These are phyloP conservation scores for Nicator chloris DNA, from an alignment of 2,113 vertebrate species.

Conservation along the genomic window DNA sequence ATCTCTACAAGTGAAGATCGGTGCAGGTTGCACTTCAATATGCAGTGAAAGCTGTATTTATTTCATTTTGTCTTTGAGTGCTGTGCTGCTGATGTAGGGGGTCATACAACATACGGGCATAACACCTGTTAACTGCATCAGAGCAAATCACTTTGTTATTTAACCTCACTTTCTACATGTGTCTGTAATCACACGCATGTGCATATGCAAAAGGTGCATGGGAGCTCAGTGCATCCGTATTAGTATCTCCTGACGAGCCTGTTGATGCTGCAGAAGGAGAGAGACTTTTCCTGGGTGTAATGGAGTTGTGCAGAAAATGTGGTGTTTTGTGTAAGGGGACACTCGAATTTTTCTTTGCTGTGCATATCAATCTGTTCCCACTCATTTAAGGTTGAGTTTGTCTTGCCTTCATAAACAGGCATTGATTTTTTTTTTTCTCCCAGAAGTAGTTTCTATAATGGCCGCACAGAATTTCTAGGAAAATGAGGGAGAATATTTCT, in stretches of 20 bases:
- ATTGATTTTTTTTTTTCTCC: neutral
- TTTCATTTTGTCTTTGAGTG: neutral
- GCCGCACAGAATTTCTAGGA: neutral
- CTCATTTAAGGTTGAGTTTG: neutral
- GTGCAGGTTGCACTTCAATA: neutral
- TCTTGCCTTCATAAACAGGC: neutral
- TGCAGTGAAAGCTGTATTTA: neutral
- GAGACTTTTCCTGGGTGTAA: neutral
- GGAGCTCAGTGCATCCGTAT: neutral
- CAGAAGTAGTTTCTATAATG: neutral
- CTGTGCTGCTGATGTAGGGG: neutral
- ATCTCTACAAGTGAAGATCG: neutral
- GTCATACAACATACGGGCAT: neutral
- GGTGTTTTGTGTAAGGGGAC: neutral
- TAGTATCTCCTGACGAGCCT: neutral
- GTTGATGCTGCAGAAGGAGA: neutral
- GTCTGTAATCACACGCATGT: neutral
- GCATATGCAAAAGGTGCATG: neutral
- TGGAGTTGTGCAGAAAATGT: neutral
- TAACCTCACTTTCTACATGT: neutral
- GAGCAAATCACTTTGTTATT: neutral
- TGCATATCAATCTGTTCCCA: neutral
- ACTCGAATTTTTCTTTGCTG: neutral
- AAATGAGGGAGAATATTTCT: neutral
- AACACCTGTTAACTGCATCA: neutral